phyloP scores from a whole-genome alignment of 1,140 invertebrate species.

The Drosophila asahinai region DNA sequence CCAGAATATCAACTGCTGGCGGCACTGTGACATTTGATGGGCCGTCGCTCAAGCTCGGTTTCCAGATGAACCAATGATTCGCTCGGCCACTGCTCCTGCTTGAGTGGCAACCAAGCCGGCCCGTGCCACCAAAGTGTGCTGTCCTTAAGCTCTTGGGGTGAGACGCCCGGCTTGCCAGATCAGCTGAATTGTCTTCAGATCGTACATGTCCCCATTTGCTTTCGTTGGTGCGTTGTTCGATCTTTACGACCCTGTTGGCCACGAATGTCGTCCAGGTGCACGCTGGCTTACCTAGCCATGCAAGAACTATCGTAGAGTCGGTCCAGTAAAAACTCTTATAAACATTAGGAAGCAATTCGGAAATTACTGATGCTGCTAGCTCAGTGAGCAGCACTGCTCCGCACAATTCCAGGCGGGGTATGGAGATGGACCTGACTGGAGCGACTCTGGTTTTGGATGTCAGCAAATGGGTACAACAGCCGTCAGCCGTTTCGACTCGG shows the following conservation, averaged over 20 bases:
- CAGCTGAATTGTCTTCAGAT: no score
- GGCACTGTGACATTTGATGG: neutral
- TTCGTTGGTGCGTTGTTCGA: no score
- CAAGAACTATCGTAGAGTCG: conserved; percentile 8
- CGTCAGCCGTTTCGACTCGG: neutral
- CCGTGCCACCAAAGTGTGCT: neutral
- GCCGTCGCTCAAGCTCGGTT: no score
- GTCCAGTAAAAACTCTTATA: neutral
- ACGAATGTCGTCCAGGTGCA: conserved; percentile 3
- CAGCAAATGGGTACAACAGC: neutral
- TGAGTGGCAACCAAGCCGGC: no score
- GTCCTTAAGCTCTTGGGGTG: no score
- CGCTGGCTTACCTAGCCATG: conserved; percentile 1
- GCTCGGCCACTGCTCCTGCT: no score
- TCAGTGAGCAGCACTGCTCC: neutral
- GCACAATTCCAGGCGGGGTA: no score
- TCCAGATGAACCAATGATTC: no score
- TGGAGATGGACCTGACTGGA: no score
- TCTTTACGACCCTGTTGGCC: no score
- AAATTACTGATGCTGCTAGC: neutral
- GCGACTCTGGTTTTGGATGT: neutral
- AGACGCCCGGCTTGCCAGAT: no score
- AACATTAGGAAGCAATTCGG: conserved; percentile 3
- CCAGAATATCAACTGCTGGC: neutral
- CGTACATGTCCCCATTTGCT: no score